These are phyloP conservation scores for Cylindroiulus punctatus DNA, from an alignment of 2,888 invertebrate species.

Conservation along the genomic window DNA sequence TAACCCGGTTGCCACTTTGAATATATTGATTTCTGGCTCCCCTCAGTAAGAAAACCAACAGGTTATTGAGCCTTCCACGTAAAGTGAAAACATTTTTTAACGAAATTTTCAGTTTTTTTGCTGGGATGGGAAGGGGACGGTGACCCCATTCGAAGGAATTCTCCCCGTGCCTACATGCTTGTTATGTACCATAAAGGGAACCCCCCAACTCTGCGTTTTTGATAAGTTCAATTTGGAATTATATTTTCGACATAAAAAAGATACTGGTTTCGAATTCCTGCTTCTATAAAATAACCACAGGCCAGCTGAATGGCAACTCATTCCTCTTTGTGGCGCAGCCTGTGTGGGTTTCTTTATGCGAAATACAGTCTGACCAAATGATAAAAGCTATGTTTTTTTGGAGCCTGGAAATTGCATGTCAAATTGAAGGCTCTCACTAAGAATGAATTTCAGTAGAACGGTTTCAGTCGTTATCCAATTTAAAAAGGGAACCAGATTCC, in stretches of 20 bases:
- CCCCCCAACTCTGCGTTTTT: conserved; percentile 34
- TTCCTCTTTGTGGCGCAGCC: not conserved
- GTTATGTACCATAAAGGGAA: not conserved
- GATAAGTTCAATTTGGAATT: not conserved
- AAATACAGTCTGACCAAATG: not conserved
- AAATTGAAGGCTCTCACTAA: too few species aligned
- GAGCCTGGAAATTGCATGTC: too few species aligned
- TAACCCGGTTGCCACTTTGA: conserved; percentile 29
- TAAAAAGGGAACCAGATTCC: too few species aligned
- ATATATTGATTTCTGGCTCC: conserved; percentile 26
- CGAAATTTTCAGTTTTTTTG: not conserved
- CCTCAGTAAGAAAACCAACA: not conserved
- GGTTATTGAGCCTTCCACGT: conserved; percentile 12
- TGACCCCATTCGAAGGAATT: conserved; percentile 38
- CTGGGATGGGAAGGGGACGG: conserved; percentile 1
- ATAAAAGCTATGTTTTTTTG: not conserved
- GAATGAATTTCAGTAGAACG: too few species aligned
- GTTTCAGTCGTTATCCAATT: too few species aligned
- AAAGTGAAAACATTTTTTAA: conserved; percentile 20
- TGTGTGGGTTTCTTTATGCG: not conserved
- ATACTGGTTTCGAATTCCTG: conserved; percentile 22
- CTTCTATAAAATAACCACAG: conserved; percentile 13
- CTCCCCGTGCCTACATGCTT: conserved; percentile 8
- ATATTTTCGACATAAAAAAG: not conserved
- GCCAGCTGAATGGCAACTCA: not conserved